Percentiles rank a stretch among this genome's conserved stretches.
Conservation (phyloP, 2,888 invertebrate genomes). For the Crioceris asparagi region DNA sequence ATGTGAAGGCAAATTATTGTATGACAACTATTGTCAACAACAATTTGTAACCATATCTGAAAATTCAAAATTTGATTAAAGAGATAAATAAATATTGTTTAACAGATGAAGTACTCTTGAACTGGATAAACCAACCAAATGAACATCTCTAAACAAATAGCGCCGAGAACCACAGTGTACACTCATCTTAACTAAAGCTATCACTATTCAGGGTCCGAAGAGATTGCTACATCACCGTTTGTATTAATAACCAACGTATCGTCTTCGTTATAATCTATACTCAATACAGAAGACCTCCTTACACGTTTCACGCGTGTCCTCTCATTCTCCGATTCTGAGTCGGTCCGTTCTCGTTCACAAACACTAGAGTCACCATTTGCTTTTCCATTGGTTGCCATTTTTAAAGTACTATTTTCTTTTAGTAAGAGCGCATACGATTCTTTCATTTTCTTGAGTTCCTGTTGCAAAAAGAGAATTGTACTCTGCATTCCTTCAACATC, state of each 20-base stretch:
- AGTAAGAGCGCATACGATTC: conserved; percentile 49
- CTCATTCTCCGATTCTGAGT: conserved; percentile 39
- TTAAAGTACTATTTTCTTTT: conserved; percentile 42
- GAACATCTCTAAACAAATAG: too few species aligned
- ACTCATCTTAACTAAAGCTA: background rate
- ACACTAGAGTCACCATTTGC: conserved; percentile 28
- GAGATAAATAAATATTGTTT: too few species aligned
- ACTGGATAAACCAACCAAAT: too few species aligned
- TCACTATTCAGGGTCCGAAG: conserved; percentile 34
- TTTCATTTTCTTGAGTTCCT: conserved; percentile 78
- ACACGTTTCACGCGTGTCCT: conserved; percentile 52
- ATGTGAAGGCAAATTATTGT: too few species aligned
- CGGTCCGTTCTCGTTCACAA: conserved; percentile 38
- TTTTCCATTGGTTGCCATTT: conserved; percentile 23
- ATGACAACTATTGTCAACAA: too few species aligned
- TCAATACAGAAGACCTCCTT: conserved; percentile 58
- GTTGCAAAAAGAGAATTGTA: conserved; percentile 87
- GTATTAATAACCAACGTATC: conserved; percentile 59
- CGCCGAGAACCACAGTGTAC: background rate
- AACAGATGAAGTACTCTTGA: too few species aligned
- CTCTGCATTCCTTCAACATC: conserved; percentile 98
- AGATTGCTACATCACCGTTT: conserved; percentile 52
- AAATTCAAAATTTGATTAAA: too few species aligned
- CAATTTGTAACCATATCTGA: too few species aligned
- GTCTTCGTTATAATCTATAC: conserved; percentile 64